A percentile compares a stretch with the other conserved stretches of the same genome.
phyloP scores from a whole-genome alignment of 2,113 vertebrate genomes.

The Ceyx margarethae region DNA sequence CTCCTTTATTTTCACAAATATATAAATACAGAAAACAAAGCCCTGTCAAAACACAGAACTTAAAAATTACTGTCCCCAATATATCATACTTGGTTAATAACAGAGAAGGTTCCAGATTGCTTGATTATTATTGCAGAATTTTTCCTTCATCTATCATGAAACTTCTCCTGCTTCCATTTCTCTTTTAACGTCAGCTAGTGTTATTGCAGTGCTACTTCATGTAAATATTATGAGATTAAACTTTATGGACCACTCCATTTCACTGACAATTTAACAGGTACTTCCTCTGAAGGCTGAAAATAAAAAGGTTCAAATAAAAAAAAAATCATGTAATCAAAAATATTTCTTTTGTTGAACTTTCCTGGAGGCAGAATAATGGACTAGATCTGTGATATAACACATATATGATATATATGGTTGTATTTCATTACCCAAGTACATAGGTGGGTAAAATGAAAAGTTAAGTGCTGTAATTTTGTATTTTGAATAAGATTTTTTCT shows the following conservation, averaged over 20 bases:
- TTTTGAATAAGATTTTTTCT: background rate
- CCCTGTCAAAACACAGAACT: background rate
- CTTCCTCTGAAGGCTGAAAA: background rate
- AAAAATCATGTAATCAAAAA: background rate
- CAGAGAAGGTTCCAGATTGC: background rate
- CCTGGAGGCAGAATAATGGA: background rate
- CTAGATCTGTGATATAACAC: background rate
- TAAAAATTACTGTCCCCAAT: background rate
- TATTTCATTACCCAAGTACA: background rate
- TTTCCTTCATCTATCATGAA: slow-evolving; percentile 3
- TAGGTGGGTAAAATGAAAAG: background rate
- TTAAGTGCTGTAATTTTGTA: background rate
- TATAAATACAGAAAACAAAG: slow-evolving; percentile 34
- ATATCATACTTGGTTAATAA: background rate
- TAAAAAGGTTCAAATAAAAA: background rate
- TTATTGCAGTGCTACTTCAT: background rate
- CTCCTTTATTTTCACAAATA: slow-evolving; percentile 36
- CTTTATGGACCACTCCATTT: background rate
- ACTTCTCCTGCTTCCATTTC: background rate
- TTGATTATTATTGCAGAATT: background rate
- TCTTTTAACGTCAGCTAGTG: background rate
- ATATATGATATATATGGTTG: background rate
- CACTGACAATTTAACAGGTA: background rate
- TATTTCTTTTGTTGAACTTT: background rate
- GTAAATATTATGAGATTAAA: slow-evolving; percentile 45